Evolutionary conservation across 2,113 vertebrate genomes (phyloP), one percentile per base, ranked within the genome.

Genomic region (Corythornis cristatus): DNA sequence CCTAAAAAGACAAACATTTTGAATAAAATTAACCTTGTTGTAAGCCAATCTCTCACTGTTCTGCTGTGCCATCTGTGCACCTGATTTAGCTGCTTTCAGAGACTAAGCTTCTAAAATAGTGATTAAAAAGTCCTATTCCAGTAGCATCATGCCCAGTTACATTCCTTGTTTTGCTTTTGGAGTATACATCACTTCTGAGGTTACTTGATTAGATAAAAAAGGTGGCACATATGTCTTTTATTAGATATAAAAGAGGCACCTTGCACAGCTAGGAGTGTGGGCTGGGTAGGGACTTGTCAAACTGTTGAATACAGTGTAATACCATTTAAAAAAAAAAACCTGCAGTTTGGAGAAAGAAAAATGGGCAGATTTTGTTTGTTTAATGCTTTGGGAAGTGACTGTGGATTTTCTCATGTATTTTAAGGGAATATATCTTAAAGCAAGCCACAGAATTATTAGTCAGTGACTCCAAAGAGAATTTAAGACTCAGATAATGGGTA

Each of bases 1-100:
- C 67, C 48, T 60, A 12, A 56, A 82, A 92, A 53, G 65, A 75
- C 56, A 61, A 51, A 31, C 58, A 46, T 58, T 65, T 83, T 80
- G 68, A 75, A 80, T 83, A 85, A 78, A 96, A 93, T 90, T 80
- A 93, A 72, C 72, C 67, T 72, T 64, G 5, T 58, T 91, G 84
- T 86, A 77, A 62, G 33, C 48, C 85, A 22, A 89, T 86, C 56
- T 87, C 61, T 70, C 11, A 0, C 13, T 46, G 0, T 76, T 88
- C 51, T 76, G 11, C 57, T 2, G 17, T 45, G 66, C 80, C 78
- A 61, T 83, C 75, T 94, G 74, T 92, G 82, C 78, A 82, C 82
- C 91, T 93, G 81, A 66, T 61, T 53, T 35, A 73, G 43, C 66
- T 85, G 2, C 72, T 83, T 88, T 62, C 48, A 88, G 33, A 73